A percentile compares a stretch with the other conserved stretches of the same genome.
These are phyloP conservation scores for Allolobophora icterica DNA, from an alignment of 2,888 invertebrate species.

Conservation along the genomic window DNA sequence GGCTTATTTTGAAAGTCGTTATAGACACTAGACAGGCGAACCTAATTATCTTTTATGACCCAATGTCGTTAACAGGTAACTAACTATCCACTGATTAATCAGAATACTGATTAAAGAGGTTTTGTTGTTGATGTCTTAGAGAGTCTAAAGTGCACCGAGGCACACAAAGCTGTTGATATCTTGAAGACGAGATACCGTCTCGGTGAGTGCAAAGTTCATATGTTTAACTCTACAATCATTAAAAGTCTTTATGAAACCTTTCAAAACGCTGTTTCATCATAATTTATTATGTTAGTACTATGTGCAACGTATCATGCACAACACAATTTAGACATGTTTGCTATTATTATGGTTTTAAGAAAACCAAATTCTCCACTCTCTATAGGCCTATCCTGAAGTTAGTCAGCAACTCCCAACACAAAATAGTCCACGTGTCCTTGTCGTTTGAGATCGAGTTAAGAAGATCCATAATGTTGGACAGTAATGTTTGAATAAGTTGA, in stretches of 20 bases:
- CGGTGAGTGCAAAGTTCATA: not conserved
- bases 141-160: not conserved
- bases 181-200: slow-evolving; percentile 25
- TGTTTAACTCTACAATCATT: not conserved
- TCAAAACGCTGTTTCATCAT: not conserved
- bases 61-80: no score
- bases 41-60: no score
- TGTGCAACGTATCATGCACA: not conserved
- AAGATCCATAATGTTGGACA: not conserved
- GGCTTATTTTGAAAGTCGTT: not conserved
- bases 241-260: not conserved
- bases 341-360: not conserved
- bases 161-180: not conserved
- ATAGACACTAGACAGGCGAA: not conserved
- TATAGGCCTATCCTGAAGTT: not conserved
- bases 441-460: not conserved
- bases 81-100: not conserved
- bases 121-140: slow-evolving; percentile 21
- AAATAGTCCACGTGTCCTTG: not conserved
- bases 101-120: not conserved
- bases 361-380: not conserved
- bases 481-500: no score
- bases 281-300: not conserved
- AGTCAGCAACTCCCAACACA: not conserved
- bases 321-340: not conserved